Evolutionary conservation across 2,797 vertebrate species (phyloP).

Genomic region (Fratercula arctica): DNA sequence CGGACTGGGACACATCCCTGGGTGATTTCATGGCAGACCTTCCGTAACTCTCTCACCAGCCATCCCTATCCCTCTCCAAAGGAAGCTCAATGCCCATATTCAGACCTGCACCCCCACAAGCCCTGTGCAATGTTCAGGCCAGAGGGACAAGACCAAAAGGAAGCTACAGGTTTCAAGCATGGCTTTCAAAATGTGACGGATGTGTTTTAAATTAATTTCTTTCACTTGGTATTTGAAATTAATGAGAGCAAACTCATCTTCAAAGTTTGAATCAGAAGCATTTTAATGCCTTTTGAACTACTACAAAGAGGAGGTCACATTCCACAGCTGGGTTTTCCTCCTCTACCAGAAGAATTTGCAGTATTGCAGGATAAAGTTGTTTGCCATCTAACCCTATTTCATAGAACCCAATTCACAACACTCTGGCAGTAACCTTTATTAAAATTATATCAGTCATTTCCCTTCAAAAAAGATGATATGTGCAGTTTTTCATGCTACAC

Average conservation of each 20-base stretch:
- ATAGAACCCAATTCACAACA: conserved; percentile 47
- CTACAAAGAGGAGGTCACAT: background rate
- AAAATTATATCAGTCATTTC: conserved; percentile 73
- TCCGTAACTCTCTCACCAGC: background rate
- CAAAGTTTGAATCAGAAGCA: background rate
- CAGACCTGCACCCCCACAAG: background rate
- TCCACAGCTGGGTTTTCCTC: background rate
- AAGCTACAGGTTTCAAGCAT: background rate
- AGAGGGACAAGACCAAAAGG: background rate
- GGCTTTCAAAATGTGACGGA: background rate
- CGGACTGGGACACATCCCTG: background rate
- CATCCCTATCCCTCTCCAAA: background rate
- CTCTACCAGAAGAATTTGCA: background rate
- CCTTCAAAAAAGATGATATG: conserved; percentile 60
- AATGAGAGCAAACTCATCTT: conserved; percentile 18
- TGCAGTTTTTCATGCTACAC: conserved; percentile 67
- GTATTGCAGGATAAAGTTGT: conserved; percentile 22
- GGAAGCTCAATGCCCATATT: background rate
- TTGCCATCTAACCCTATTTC: conserved; percentile 26
- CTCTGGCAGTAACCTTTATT: conserved; percentile 73
- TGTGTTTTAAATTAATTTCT: background rate
- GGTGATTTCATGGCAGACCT: background rate
- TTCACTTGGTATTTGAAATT: conserved; percentile 23
- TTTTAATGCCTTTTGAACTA: background rate
- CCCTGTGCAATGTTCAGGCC: background rate